These are phyloP conservation scores for Alces alces DNA, from an alignment of 2,113 vertebrate species.

Conservation along the genomic window DNA sequence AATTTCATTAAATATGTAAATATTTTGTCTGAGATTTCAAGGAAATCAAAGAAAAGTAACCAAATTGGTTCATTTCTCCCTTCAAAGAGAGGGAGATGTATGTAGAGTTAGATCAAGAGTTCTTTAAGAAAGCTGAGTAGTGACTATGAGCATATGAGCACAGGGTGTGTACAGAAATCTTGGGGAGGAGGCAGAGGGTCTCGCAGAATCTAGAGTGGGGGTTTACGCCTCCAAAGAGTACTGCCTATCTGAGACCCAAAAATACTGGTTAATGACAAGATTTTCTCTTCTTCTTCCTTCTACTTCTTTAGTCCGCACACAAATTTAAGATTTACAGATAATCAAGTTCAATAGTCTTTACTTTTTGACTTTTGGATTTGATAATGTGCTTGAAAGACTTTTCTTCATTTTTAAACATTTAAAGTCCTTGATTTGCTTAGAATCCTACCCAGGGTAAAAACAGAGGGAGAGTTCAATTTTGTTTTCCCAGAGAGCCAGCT, in stretches of 20 bases:
- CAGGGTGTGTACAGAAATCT: background rate
- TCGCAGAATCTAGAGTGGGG: background rate
- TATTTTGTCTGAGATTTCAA: background rate
- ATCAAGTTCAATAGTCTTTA: background rate
- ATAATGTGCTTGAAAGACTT: background rate
- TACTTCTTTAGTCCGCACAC: background rate
- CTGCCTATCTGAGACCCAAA: background rate
- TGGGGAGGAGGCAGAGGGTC: background rate
- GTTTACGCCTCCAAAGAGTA: background rate
- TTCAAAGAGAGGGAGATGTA: background rate
- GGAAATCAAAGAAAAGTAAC: background rate
- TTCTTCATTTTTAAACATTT: background rate
- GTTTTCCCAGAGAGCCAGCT: background rate
- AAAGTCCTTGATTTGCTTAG: background rate
- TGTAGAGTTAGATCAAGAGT: background rate
- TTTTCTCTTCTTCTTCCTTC: background rate
- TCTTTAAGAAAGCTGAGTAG: background rate
- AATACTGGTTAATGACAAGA: background rate
- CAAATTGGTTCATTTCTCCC: background rate
- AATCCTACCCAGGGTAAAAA: background rate
- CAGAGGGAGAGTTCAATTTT: background rate
- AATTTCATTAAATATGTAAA: background rate
- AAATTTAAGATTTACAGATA: background rate
- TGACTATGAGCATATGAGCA: background rate
- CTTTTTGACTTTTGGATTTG: constrained; percentile 24